Conservation (phyloP, 2,797 vertebrate genomes). For the Chloroceryle amazona region DNA sequence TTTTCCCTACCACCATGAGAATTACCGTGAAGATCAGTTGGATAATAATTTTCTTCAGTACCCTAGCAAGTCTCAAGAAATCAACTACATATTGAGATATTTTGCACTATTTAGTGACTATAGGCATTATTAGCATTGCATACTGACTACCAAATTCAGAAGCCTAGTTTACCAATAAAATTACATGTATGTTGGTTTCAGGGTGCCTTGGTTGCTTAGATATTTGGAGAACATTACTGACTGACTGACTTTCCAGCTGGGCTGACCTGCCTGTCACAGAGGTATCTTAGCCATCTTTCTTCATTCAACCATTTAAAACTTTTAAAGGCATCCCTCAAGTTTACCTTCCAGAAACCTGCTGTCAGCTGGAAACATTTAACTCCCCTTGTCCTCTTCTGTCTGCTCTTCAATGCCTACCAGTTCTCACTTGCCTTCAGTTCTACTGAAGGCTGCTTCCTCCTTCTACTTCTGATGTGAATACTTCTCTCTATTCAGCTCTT, state of each 20-base stretch:
- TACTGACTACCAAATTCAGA: neutral
- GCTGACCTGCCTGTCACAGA: neutral
- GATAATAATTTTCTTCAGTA: neutral
- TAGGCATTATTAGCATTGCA: neutral
- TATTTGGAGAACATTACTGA: neutral
- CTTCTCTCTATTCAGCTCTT: neutral
- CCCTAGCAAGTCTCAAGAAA: neutral
- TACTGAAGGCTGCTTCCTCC: neutral
- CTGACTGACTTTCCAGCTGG: neutral
- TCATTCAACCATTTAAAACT: neutral
- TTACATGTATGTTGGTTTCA: neutral
- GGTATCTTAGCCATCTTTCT: neutral
- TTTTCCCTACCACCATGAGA: neutral
- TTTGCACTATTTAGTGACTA: neutral
- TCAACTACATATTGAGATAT: neutral
- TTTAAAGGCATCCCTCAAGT: neutral
- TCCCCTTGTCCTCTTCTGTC: neutral
- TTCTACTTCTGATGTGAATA: neutral
- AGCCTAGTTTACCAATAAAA: neutral
- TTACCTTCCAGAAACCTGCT: neutral
- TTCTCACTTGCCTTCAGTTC: neutral
- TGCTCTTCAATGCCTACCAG: neutral
- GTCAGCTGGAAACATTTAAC: neutral
- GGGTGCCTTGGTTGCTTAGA: neutral
- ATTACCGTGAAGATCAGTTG: neutral